phyloP scores from a whole-genome alignment of 2,888 invertebrate genomes.

The Lasius platythorax region DNA sequence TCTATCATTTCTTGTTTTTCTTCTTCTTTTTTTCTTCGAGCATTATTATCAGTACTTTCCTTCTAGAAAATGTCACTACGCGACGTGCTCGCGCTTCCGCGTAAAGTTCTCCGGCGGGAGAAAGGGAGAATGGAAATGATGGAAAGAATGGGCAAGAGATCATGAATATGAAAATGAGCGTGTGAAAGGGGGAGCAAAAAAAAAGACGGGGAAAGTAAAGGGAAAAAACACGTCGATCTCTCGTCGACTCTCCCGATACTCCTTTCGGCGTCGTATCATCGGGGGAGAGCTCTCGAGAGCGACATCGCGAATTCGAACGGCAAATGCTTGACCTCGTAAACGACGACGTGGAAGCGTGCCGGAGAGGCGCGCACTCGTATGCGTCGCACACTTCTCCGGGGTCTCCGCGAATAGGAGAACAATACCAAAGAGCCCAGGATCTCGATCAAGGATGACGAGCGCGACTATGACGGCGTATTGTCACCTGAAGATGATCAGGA shows the following conservation, averaged over 20 bases:
- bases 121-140: conserved; percentile 42
- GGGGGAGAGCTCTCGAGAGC: conserved; percentile 67
- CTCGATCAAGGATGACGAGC: conserved; percentile 76
- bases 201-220: conserved; percentile 15
- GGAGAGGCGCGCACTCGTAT: conserved; percentile 47
- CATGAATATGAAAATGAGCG: conserved; percentile 56
- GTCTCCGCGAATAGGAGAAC: conserved; percentile 76
- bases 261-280: conserved; percentile 61
- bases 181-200: conserved; percentile 51
- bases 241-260: conserved; percentile 49
- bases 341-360: conserved; percentile 28
- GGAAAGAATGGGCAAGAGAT: conserved; percentile 48
- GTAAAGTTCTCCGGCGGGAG: conserved; percentile 56
- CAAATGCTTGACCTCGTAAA: conserved; percentile 67
- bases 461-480: conserved; percentile 57
- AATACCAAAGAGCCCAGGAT: conserved; percentile 84
- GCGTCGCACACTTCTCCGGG: conserved; percentile 66
- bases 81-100: conserved; percentile 60
- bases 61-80: conserved; percentile 64
- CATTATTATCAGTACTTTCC: conserved; percentile 46
- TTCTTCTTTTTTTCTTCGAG: conserved; percentile 39
- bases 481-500: conserved; percentile 53
- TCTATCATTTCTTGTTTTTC: conserved; percentile 26
- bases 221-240: conserved; percentile 38
- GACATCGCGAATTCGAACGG: conserved; percentile 64